Evolutionary conservation across 2,888 invertebrate genomes (phyloP).

Genomic region (Acheta domesticus): DNA sequence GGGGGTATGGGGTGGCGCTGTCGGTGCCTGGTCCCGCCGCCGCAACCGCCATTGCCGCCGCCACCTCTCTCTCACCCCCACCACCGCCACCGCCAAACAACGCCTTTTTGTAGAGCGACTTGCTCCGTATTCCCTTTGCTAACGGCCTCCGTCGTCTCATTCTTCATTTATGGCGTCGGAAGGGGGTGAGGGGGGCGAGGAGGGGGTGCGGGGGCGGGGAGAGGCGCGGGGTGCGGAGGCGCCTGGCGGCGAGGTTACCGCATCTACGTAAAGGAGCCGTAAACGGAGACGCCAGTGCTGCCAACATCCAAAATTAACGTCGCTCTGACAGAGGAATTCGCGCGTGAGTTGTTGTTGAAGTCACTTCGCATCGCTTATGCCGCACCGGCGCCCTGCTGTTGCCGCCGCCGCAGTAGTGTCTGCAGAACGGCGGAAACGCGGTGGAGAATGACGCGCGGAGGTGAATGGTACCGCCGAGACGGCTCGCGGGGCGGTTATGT

Average conservation of each 20-base stretch:
- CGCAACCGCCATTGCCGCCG: neutral
- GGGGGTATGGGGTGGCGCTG: neutral
- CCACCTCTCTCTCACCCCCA: too few species aligned
- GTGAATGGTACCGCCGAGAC: too few species aligned
- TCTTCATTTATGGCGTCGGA: neutral
- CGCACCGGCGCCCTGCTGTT: neutral
- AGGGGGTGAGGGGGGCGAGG: neutral
- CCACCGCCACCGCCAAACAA: conserved; percentile 2
- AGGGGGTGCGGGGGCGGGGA: neutral
- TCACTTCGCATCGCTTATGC: neutral
- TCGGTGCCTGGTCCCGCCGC: neutral
- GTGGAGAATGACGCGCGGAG: too few species aligned
- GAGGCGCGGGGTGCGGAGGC: neutral
- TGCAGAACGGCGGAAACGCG: too few species aligned
- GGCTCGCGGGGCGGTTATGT: too few species aligned
- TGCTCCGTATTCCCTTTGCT: conserved; percentile 9
- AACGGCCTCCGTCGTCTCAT: neutral
- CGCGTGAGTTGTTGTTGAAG: conserved; percentile 18
- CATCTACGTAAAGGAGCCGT: conserved; percentile 11
- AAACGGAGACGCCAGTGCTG: conserved; percentile 18
- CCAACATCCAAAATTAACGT: conserved; percentile 18
- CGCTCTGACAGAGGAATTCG: neutral
- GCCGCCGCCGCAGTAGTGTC: too few species aligned
- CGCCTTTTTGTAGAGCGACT: neutral
- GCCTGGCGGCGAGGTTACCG: conserved; percentile 8